These are phyloP conservation scores for Ips typographus DNA, from an alignment of 1,140 invertebrate species.

Conservation along the genomic window DNA sequence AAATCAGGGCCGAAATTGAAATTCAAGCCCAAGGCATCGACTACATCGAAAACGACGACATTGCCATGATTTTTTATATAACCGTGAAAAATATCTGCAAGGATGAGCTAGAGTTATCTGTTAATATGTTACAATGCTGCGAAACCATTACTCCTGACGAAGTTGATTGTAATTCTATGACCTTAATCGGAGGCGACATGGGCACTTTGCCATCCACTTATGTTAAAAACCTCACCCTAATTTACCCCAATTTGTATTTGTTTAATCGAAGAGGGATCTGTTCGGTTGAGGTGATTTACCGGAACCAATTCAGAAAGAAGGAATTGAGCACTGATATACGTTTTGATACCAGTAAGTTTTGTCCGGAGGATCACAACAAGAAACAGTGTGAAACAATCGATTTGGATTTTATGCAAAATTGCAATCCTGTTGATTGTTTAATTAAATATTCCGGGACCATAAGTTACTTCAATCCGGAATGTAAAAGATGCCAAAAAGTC, in stretches of 20 bases:
- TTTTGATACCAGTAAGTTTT: slow-evolving; percentile 32
- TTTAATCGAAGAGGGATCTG: slow-evolving; percentile 31
- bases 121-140: slow-evolving; percentile 35
- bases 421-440: slow-evolving; percentile 38
- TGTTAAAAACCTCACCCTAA: slow-evolving; percentile 34
- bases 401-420: slow-evolving; percentile 29
- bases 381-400: slow-evolving; percentile 28
- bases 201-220: slow-evolving; percentile 24
- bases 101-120: slow-evolving; percentile 33
- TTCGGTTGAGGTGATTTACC: slow-evolving; percentile 25
- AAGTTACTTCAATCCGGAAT: slow-evolving; percentile 33
- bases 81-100: slow-evolving; percentile 32
- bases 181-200: slow-evolving; percentile 37
- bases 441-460: slow-evolving; percentile 36
- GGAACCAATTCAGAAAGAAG: slow-evolving; percentile 26
- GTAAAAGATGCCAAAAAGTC: slow-evolving; percentile 28
- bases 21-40: slow-evolving; percentile 25
- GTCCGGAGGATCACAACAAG: background rate
- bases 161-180: slow-evolving; percentile 31
- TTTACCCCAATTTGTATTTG: slow-evolving; percentile 37
- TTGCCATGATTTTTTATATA: slow-evolving; percentile 34
- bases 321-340: slow-evolving; percentile 22
- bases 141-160: slow-evolving; percentile 23
- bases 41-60: slow-evolving; percentile 30
- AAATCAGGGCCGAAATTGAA: slow-evolving; percentile 20